Base-by-base conservation (phyloP, 1,140 invertebrate species). In the Maconellicoccus hirsutus region DNA sequence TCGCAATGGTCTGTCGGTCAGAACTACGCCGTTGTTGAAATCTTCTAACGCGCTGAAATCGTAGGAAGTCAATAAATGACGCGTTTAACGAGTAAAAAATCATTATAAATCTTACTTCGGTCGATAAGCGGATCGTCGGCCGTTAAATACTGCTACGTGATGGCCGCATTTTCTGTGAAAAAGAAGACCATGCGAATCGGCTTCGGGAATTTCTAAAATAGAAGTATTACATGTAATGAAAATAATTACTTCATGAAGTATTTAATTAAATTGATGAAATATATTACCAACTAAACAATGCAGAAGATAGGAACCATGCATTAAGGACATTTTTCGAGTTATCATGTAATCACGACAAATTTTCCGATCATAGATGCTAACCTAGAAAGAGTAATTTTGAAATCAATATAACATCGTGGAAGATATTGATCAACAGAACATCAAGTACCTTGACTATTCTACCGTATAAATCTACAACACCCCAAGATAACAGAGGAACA, bases 21-120 rank as follows among this genome's bases (percentile, higher is more conserved):
- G 82, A 19, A 96, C 93, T n/a, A 98, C 93, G 3, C 93, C 94
- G 80, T 97, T 94, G 80, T 97, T 96, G 78, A 97, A 97, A 81
- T 95, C 93, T 80, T 96, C 92, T 73, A 89, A 84, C 73, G 93
- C 92, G 80, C 91, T 93, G 77, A 21, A 70, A 73, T 52, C 71
- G 25, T 74, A 70, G 59, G 70, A 70, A 8, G 27, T 66, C 72
- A 74, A 69, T 29, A 73, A 66, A 26, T 52, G 42, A 22, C 14
- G 21, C 38, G 59, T 73, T 22, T 70, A 70, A 22, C 39, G 33
- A 0, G 19, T 71, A 22, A 7, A n/a, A n/a, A n/a, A n/a, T n/a
- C n/a, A n/a, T n/a, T n/a, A 38, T 26, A 71, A 72, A 61, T 75
- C 82, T 85, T 82, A 94, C 91, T 95, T 94, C 75, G 94, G 93